Base-by-base conservation (phyloP, 1,140 invertebrate genomes). In the Hydropsyche tenuis region DNA sequence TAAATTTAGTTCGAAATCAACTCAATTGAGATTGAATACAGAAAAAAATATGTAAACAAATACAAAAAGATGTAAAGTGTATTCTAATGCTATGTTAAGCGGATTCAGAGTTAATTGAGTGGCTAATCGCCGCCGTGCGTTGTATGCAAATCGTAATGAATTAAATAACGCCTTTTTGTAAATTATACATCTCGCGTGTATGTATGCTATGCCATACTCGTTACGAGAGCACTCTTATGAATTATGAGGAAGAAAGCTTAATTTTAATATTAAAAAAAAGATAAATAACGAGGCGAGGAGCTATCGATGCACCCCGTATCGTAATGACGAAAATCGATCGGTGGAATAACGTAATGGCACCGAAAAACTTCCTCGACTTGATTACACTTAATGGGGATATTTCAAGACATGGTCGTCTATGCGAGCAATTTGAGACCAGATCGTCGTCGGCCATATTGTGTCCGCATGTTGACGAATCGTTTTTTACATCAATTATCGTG, bases 311-410 rank as follows among this genome's bases (percentile, higher is more conserved):
- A 4, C 30, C 3, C 3, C 3, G 30, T 9, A 9, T 4, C 9
- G 9, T 37, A 37, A 37, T 37, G 30, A 37, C 3, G 30, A 37
- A 37, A 37, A 37, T 37, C 9, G 30, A 37, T 37, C 30, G 30
- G 30, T 4, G 9, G 30, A 37, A 37, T 37, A 70, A 72, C 56
- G 72, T 76, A 69, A 76, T 76, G 68, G 71, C 68, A 68, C 53
- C 20, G 72, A 76, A 71, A 72, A 37, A 73, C 75, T 76, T 76
- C 75, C 75, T 42, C 65, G 69, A 51, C n/a, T 46, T 69, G 66
- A 69, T 69, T 69, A 53, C 66, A 69, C 43, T 51, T 69, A 42
- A 11, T 14, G 66, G 45, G 11, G 42, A 51, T 46, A 69, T 69
- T 69, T 18, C 30, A 45, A 14, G 30, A 22, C 20, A 64, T 7